phyloP scores from a whole-genome alignment of 2,113 vertebrate species.

The Cyprinus carpio region DNA sequence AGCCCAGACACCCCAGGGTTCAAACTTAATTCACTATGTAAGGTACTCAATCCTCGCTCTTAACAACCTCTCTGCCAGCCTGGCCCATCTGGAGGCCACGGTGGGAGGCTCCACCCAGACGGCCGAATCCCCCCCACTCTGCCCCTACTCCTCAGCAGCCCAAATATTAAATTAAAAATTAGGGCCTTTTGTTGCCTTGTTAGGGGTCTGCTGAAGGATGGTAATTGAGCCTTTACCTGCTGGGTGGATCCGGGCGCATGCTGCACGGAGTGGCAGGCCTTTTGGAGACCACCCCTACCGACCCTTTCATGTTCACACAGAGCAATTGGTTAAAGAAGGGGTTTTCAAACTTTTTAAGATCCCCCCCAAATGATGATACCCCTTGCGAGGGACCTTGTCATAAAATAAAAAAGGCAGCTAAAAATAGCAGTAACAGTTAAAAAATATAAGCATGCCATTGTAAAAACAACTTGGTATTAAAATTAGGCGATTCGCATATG shows the following conservation, averaged over 20 bases:
- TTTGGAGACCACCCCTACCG: slow-evolving; percentile 37
- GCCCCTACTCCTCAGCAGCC: slow-evolving; percentile 63
- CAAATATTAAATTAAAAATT: slow-evolving; percentile 77
- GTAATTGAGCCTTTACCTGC: slow-evolving; percentile 67
- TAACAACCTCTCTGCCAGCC: slow-evolving; percentile 67
- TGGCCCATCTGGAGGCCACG: slow-evolving; percentile 66
- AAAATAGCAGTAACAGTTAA: too few species aligned
- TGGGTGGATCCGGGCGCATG: slow-evolving; percentile 55
- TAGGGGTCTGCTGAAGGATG: slow-evolving; percentile 68
- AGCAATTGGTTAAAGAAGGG: background rate
- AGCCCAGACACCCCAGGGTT: slow-evolving; percentile 78
- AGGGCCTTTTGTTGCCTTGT: slow-evolving; percentile 75
- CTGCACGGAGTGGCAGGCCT: slow-evolving; percentile 45
- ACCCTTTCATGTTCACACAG: slow-evolving; percentile 1
- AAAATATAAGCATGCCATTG: too few species aligned
- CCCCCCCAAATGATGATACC: background rate
- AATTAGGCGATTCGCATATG: too few species aligned
- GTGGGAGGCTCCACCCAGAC: slow-evolving; percentile 66
- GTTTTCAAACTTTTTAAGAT: background rate
- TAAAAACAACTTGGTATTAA: too few species aligned
- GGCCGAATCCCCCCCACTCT: slow-evolving; percentile 50
- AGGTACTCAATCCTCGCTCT: slow-evolving; percentile 68
- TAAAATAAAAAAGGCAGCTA: too few species aligned
- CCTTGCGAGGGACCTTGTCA: background rate
- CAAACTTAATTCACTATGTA: slow-evolving; percentile 78